Percentiles rank a stretch among this genome's conserved stretches.
phyloP scores from a whole-genome alignment of 2,797 vertebrate species.

The Parauchenoglanis punctatus region DNA sequence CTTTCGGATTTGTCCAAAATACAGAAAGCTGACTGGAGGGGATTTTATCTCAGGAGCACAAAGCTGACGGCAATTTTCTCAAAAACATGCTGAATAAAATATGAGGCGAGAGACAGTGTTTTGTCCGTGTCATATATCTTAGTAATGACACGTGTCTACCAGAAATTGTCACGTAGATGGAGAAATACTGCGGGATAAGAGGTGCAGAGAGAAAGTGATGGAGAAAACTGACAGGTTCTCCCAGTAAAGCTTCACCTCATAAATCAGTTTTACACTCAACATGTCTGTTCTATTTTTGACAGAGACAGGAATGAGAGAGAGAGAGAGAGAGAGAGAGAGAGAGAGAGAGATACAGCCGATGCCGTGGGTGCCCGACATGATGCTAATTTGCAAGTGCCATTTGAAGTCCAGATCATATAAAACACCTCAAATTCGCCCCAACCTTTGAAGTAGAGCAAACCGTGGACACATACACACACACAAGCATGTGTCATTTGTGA shows the following conservation, averaged over 20 bases:
- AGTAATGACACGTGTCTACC: background rate
- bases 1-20: background rate
- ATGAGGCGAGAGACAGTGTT: background rate
- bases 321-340: background rate
- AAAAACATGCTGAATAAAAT: background rate
- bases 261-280: background rate
- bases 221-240: background rate
- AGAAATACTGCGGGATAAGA: background rate
- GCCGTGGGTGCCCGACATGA: background rate
- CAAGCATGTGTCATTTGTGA: background rate
- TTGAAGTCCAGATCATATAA: constrained; percentile 8
- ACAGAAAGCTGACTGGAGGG: background rate
- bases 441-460: too few species aligned
- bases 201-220: background rate
- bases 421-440: background rate
- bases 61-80: background rate
- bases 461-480: background rate
- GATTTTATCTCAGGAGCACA: background rate
- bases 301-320: background rate
- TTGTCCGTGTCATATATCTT: background rate
- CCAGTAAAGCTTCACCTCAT: background rate
- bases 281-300: background rate
- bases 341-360: background rate
- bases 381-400: background rate
- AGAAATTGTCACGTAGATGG: background rate